These are phyloP conservation scores for Pseudomugil gertrudae DNA, from an alignment of 2,797 vertebrate species.

Conservation along the genomic window DNA sequence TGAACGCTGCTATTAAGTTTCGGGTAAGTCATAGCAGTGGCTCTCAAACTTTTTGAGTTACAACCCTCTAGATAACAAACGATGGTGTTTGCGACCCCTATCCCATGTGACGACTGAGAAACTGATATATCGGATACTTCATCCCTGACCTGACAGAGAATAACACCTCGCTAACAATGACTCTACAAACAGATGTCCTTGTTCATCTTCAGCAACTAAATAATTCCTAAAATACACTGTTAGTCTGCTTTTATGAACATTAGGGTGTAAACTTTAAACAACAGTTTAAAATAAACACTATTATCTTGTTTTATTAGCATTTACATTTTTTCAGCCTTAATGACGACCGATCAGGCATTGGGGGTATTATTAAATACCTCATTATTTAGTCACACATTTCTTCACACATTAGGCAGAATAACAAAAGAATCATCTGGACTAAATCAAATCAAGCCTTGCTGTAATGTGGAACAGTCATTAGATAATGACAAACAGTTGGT, in stretches of 20 bases:
- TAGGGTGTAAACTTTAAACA: neutral
- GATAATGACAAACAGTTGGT: too few species aligned
- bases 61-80: too few species aligned
- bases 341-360: too few species aligned
- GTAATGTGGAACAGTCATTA: too few species aligned
- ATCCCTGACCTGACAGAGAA: neutral
- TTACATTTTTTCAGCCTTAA: too few species aligned
- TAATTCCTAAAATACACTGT: neutral
- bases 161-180: neutral
- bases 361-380: neutral
- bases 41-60: too few species aligned
- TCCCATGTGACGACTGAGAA: too few species aligned
- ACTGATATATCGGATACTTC: too few species aligned
- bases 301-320: neutral
- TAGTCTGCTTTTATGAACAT: too few species aligned
- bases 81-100: too few species aligned
- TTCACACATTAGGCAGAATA: neutral
- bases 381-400: neutral
- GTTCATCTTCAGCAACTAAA: too few species aligned
- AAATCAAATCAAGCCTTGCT: neutral
- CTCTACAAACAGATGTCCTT: neutral
- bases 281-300: neutral
- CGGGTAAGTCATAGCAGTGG: constrained; percentile 4
- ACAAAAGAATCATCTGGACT: too few species aligned
- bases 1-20: constrained; percentile 20